A percentile compares a stretch with the other conserved stretches of the same genome.
These are phyloP conservation scores for Hydrolagus colliei DNA, from an alignment of 2,797 vertebrate genomes.

Conservation along the genomic window DNA sequence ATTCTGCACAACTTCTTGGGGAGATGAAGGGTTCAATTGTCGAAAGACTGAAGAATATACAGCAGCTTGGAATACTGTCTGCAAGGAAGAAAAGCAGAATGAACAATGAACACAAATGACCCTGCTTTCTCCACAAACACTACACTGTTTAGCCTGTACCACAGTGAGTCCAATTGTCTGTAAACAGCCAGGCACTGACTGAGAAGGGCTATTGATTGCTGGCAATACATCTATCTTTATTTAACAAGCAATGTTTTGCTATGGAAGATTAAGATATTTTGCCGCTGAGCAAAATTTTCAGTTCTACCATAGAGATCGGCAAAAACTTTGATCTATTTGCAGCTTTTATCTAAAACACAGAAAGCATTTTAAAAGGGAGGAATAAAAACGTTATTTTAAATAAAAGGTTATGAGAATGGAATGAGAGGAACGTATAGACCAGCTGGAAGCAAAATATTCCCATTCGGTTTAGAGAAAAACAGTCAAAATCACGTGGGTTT, in stretches of 20 bases:
- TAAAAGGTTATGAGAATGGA: too few species aligned
- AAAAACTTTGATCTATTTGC: not conserved
- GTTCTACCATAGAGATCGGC: too few species aligned
- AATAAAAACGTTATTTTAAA: not conserved
- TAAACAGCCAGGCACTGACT: not conserved
- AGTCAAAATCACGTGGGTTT: not conserved
- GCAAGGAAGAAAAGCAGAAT: not conserved
- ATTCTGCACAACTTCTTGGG: too few species aligned
- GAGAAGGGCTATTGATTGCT: not conserved
- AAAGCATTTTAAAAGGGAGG: not conserved
- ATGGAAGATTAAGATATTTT: not conserved
- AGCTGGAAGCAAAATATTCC: not conserved
- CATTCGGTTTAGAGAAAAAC: not conserved
- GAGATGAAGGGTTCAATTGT: not conserved
- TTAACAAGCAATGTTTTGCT: not conserved
- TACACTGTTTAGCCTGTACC: not conserved
- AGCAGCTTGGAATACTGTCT: not conserved
- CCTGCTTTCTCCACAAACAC: not conserved
- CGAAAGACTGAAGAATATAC: not conserved
- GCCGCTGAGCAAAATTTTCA: constrained; percentile 17
- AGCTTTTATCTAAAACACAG: not conserved
- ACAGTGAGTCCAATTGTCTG: not conserved
- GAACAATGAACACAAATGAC: not conserved
- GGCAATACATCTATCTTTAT: constrained; percentile 9
- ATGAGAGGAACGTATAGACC: not conserved